Evolutionary conservation across 1,140 invertebrate species (phyloP), one percentile per base, ranked within the genome.

Genomic region (Ladona fulva): DNA sequence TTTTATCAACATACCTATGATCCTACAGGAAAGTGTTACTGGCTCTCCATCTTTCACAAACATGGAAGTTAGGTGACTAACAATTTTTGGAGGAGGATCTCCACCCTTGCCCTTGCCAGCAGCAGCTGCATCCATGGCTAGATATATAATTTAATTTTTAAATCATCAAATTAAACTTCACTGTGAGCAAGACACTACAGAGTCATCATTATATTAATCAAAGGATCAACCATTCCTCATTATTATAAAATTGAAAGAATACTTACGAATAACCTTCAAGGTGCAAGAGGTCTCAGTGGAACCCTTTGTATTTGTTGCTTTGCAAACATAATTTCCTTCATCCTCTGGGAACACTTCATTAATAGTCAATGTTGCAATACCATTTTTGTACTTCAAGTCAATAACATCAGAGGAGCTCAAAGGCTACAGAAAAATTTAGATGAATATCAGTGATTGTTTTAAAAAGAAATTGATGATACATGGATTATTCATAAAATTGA

Each of bases 291-390:
- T 96, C 82, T 94, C 93, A 0, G 90, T 88, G 24, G 90, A 89
- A 79, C 95, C 95, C 78, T 96, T 89, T 77, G 94, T 94, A 86
- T 98, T 99, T 75, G 90, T 94, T 42, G 97, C 97, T 83, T 92
- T 92, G 83, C 96, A 96, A 8, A 90, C 88, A 83, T 96, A 97
- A 78, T 91, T 89, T 37, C 95, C 96, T 84, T 95, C 95, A 85
- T 98, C 96, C 87, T 97, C 95, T 0, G 95, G 95, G 88, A 95
- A 97, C 77, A 97, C 91, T 87, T 97, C 95, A 79, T 92, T 93
- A 80, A 97, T 97, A 24, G 91, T 91, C 24, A 97, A 85, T 44
- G 91, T 93, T 0, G 95, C 95, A 73, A 94, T 88, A 29, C 95
- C 92, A 82, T 93, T 94, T 84, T 94, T 94, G 83, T 97, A 97